Base-by-base conservation (phyloP, 2,797 vertebrate genomes). In the Pseudomugil tenellus region DNA sequence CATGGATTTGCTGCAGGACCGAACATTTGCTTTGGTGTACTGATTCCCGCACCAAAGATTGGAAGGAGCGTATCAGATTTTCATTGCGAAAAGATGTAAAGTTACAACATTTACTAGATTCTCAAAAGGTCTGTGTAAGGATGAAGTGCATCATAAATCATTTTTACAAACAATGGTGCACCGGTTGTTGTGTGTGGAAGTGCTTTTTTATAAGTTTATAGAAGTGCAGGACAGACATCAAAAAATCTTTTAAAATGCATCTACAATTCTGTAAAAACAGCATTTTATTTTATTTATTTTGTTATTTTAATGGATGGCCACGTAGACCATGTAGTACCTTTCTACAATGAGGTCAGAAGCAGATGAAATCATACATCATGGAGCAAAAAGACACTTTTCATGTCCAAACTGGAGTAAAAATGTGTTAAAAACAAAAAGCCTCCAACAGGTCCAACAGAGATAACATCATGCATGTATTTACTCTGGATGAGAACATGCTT, bases 1-100 rank as follows among this genome's bases (percentile, higher is more conserved):
- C 14, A 26, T 76, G 29, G 52, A 43, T 56, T 59, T 59, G 79
- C 70, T 11, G 67, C 46, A 46, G 26, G 32, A 52, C 66, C 61
- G 46, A 21, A 49, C n/a, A 61, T 68, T 61, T 10, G 34, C 72
- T 54, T 55, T 39, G 59, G 61, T 41, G 49, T 66, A 55, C 72
- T 61, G 37, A 4, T 17, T 16, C 37, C 34, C 52, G 58, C 6
- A 49, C 34, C 65, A 48, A 77, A 48, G 46, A 48, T 48, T n/a
- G 21, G 43, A 21, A 21, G 19, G 19, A 21, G 21, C 8, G 10
- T 11, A 21, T 23, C 7, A 23, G 1, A 23, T 4, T 48, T 23
- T 48, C 46, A 11, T n/a, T 48, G n/a, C 9, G 2, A 1, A 48
- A 12, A 48, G 39, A n/a, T 48, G 46, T 48, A 48, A 21, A 11